phyloP scores from a whole-genome alignment of 2,888 invertebrate species.

The Therioaphis trifolii region DNA sequence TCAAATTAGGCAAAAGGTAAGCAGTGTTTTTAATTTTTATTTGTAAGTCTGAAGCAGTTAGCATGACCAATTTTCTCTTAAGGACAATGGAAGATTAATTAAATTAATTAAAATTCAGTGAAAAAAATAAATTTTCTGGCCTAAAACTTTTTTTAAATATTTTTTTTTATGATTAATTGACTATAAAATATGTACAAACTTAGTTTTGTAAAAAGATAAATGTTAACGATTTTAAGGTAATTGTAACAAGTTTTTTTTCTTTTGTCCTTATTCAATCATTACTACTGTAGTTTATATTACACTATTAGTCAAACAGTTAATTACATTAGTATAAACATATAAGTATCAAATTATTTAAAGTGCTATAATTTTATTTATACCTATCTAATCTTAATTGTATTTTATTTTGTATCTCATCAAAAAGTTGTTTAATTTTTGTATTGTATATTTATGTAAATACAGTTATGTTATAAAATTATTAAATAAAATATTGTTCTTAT shows the following conservation, averaged over 20 bases:
- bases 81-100: conserved; percentile 25
- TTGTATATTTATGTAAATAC: conserved; percentile 20
- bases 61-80: conserved; percentile 55
- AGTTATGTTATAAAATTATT: conserved; percentile 21
- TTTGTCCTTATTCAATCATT: conserved; percentile 14
- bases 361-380: neutral
- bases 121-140: no score
- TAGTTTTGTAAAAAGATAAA: no score
- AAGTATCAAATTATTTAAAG: conserved; percentile 4
- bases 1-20: conserved; percentile 56
- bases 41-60: conserved; percentile 2
- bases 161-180: no score
- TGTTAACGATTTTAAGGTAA: no score
- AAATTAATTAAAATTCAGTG: no score
- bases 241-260: neutral
- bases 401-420: neutral
- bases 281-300: neutral
- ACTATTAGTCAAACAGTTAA: neutral
- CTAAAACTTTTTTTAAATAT: no score
- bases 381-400: neutral
- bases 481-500: neutral
- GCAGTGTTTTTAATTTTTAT: conserved; percentile 40
- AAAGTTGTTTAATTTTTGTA: neutral
- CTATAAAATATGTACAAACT: no score
- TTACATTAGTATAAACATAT: neutral